Evolutionary conservation across 2,797 vertebrate genomes (phyloP), one percentile per base, ranked within the genome.

Genomic region (Leuciscus waleckii): DNA sequence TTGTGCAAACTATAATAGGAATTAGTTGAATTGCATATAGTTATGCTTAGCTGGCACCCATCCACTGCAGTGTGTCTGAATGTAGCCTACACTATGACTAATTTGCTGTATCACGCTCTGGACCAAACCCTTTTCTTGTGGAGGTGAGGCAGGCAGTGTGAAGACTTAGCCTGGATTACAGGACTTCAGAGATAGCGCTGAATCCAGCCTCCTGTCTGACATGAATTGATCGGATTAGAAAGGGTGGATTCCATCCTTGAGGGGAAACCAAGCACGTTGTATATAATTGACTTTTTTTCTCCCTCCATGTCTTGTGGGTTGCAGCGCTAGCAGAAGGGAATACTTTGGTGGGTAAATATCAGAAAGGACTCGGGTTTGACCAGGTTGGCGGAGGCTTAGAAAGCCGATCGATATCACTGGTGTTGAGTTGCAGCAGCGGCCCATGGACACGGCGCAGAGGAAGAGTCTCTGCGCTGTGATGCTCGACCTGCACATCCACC

Each of bases 91-190:
- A 88, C 85, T 79, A 74, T 68, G 73, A 73, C 87, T 89, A 83
- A 90, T 91, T 91, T 88, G 89, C 86, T 87, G 85, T 89, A 90
- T 90, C 90, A 88, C 56, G 79, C 74, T 61, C 88, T 85, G 91
- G 90, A 90, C 90, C 85, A 87, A 85, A 91, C 79, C 86, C 88
- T 87, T 91, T 86, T 87, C 63, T 84, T 81, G 84, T 83, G 83
- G 90, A 91, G 91, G 92, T 91, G 86, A 89, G 83, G 92, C 58
- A 81, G 73, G 73, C 91, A 88, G 90, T 94, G 93, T 93, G 91
- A 92, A 95, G 93, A 93, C 92, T 95, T 95, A 94, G 93, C 92
- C 87, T 93, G 95, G 95, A 96, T 96, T 95, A 95, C 93, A 94
- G 92, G 92, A 92, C 92, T 89, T 93, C 89, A 87, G 88, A 92